A percentile compares a stretch with the other conserved stretches of the same genome.
Evolutionary conservation across 2,797 vertebrate species (phyloP).

Genomic region (Argyrosomus regius): DNA sequence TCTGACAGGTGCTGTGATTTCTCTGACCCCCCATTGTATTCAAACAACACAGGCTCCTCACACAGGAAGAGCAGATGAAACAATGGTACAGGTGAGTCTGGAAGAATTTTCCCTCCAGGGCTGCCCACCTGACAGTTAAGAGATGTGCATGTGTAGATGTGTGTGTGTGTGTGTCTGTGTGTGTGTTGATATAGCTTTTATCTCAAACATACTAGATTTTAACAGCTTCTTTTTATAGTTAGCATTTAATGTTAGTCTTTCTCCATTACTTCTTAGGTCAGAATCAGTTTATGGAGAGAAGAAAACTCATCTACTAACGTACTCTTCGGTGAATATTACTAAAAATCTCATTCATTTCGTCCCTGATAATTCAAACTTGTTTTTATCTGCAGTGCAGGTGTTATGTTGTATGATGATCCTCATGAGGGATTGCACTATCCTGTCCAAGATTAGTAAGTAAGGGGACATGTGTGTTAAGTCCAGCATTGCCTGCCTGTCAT

Average conservation of each 20-base stretch:
- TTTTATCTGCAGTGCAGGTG: conserved; percentile 37
- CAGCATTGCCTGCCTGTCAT: conserved; percentile 71
- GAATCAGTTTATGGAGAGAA: not conserved
- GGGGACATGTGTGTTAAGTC: conserved; percentile 61
- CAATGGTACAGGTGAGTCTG: conserved; percentile 78
- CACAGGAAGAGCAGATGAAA: conserved; percentile 79
- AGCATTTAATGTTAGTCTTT: not conserved
- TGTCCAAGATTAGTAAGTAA: conserved; percentile 47
- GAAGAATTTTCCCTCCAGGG: conserved; percentile 66
- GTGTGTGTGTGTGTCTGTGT: conserved; percentile 7
- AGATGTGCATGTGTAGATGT: conserved; percentile 20
- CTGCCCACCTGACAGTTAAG: conserved; percentile 56
- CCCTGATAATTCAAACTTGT: conserved; percentile 14
- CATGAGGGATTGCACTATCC: conserved; percentile 43
- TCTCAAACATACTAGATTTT: not conserved
- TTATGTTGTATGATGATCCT: conserved; percentile 28
- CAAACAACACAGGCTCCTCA: conserved; percentile 78
- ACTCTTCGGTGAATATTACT: not conserved
- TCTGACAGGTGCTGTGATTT: conserved; percentile 77
- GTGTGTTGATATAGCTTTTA: not conserved
- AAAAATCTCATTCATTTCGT: conserved; percentile 13
- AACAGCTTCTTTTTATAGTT: not conserved
- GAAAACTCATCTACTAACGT: not conserved
- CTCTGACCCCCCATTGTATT: conserved; percentile 81
- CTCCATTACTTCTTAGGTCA: conserved; percentile 33